Percentiles rank a stretch among this genome's conserved stretches.
These are phyloP conservation scores for Blastobasis adustella DNA, from an alignment of 2,888 invertebrate species.

Conservation along the genomic window DNA sequence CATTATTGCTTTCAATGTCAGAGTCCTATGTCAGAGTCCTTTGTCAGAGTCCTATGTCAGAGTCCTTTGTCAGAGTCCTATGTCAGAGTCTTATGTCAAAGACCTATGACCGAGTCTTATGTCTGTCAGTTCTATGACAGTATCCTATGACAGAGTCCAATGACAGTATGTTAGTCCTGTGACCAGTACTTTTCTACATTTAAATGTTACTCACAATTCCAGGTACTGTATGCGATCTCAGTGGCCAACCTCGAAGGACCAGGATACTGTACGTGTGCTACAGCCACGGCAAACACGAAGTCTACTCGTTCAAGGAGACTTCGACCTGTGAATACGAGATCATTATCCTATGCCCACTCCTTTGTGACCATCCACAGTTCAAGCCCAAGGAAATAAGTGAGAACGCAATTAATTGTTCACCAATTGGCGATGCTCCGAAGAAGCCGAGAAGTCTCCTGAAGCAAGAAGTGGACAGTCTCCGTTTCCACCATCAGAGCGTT, in stretches of 20 bases:
- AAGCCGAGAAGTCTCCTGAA: slow-evolving; percentile 83
- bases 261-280: slow-evolving; percentile 93
- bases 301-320: slow-evolving; percentile 93
- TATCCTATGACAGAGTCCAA: too few species aligned
- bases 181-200: too few species aligned
- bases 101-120: too few species aligned
- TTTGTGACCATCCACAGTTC: slow-evolving; percentile 94
- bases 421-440: slow-evolving; percentile 78
- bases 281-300: slow-evolving; percentile 90
- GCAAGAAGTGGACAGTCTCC: slow-evolving; percentile 82
- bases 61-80: too few species aligned
- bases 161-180: too few species aligned
- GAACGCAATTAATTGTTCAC: slow-evolving; percentile 83
- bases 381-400: slow-evolving; percentile 86
- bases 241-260: slow-evolving; percentile 86
- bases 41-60: too few species aligned
- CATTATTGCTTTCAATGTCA: too few species aligned
- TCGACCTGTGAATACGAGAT: slow-evolving; percentile 96
- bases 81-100: too few species aligned
- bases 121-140: too few species aligned
- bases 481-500: slow-evolving; percentile 78
- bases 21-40: too few species aligned
- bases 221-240: slow-evolving; percentile 92
- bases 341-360: slow-evolving; percentile 87
- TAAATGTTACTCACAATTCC: slow-evolving; percentile 11